Conservation (phyloP, 1,140 invertebrate genomes). For the Apocrypta bakeri region DNA sequence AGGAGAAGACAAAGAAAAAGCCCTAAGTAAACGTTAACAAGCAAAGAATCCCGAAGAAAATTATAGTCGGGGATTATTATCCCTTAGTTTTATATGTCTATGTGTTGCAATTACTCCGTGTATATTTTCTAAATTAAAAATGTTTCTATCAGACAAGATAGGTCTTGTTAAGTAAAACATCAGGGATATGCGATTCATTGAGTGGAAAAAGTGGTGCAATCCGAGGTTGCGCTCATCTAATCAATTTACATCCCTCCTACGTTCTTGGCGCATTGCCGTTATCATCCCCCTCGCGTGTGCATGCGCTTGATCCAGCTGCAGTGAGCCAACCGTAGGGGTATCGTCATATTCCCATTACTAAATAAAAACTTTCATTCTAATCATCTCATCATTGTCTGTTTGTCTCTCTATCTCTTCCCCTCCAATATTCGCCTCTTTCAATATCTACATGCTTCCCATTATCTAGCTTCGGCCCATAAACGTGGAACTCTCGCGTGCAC, state of each 20-base stretch:
- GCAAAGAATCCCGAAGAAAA: no score
- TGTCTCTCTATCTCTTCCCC: no score
- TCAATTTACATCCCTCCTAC: background rate
- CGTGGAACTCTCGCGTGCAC: background rate
- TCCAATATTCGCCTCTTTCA: background rate
- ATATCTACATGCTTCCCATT: background rate
- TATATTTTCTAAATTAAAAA: no score
- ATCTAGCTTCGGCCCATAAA: background rate
- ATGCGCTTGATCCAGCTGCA: background rate
- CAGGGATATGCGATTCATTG: background rate
- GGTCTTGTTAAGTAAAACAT: no score
- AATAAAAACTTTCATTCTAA: background rate
- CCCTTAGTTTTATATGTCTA: no score
- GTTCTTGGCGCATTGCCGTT: background rate
- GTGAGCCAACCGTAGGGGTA: background rate
- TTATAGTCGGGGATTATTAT: no score
- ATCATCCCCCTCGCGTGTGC: background rate
- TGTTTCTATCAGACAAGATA: no score
- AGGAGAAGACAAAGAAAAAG: background rate
- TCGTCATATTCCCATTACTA: background rate
- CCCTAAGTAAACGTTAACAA: no score
- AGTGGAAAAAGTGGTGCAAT: no score
- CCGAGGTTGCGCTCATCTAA: background rate
- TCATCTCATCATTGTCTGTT: background rate
- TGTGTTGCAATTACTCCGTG: no score